phyloP scores from a whole-genome alignment of 2,797 vertebrate species.

The Tinamus major region DNA sequence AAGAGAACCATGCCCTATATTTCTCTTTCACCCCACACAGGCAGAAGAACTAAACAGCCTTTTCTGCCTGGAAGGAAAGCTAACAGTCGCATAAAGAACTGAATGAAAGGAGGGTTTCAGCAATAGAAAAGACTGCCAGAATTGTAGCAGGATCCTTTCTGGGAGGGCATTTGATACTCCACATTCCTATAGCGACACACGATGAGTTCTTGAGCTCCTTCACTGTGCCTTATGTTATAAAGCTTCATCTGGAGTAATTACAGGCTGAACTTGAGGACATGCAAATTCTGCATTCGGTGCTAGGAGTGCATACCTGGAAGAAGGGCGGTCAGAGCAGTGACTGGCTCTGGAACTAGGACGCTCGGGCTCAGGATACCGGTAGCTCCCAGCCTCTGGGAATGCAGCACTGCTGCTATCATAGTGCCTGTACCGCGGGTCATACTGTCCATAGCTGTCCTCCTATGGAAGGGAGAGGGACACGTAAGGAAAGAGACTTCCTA shows the following conservation, averaged over 20 bases:
- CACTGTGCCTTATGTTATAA: fast-evolving
- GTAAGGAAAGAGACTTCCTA: background rate
- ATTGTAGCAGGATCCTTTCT: background rate
- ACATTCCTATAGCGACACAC: background rate
- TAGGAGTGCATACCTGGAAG: constrained; percentile 83
- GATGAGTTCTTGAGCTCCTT: background rate
- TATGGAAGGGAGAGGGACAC: background rate
- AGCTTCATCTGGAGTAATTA: background rate
- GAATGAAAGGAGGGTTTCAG: background rate
- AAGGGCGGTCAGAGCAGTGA: constrained; percentile 92
- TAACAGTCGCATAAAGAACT: background rate
- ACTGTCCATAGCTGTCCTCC: constrained; percentile 85
- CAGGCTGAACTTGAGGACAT: background rate
- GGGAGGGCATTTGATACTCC: fast-evolving
- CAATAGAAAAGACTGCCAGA: background rate
- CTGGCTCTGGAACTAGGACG: constrained; percentile 93
- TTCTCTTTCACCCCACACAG: background rate
- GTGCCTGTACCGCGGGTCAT: constrained; percentile 86
- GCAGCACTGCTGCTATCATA: constrained; percentile 79
- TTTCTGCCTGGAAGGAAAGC: background rate
- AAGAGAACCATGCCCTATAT: background rate
- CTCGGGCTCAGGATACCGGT: constrained; percentile 87
- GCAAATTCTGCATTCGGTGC: fast-evolving
- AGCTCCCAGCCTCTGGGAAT: constrained; percentile 82
- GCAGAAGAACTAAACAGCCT: background rate